Base-by-base conservation (phyloP, 1,140 invertebrate species). In the Cardiocondyla obscurior region DNA sequence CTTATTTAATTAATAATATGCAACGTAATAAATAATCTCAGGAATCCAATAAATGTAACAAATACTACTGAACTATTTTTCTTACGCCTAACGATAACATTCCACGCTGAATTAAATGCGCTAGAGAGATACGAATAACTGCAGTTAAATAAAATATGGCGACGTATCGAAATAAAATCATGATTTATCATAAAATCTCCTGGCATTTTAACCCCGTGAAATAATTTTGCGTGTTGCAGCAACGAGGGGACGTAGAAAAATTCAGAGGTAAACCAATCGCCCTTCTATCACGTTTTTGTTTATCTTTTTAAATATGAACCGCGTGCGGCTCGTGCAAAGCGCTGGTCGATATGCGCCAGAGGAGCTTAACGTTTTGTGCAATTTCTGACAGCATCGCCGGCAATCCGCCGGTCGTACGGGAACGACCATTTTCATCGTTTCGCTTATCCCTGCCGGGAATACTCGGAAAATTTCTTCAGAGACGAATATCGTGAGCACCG, bases 391-490 rank as follows among this genome's bases (percentile, higher is more conserved):
- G 22, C 16, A 33, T 22, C 4, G n/a, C 19, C 5, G 33, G 46
- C 36, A 30, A 67, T 25, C 22, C 33, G 30, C 33, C 33, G 62
- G 65, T 51, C 12, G 25, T 19, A 30, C 16, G 16, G 60, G 69
- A 77, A 69, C 16, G 58, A 42, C 12, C 46, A 7, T 79, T 67
- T 69, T 25, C 28, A 28, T 77, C 60, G 33, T 69, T 42, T 19
- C 49, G 16, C 6, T 28, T 79, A 53, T 67, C 22, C 62, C 22
- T 53, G 36, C 25, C 69, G 74, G 44, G 33, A 79, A 79, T 53
- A 53, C 33, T 7, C 46, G n/a, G 22, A 36, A 79, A 67, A 79
- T 79, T 53, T 79, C 62, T 79, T 67, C 44, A 69, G 62, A 79
- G 74, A 79, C 74, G 33, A 51, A 79, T n/a, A n/a, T 79, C 55